Conservation (phyloP, 2,113 vertebrate species). For the Arenaria interpres region DNA sequence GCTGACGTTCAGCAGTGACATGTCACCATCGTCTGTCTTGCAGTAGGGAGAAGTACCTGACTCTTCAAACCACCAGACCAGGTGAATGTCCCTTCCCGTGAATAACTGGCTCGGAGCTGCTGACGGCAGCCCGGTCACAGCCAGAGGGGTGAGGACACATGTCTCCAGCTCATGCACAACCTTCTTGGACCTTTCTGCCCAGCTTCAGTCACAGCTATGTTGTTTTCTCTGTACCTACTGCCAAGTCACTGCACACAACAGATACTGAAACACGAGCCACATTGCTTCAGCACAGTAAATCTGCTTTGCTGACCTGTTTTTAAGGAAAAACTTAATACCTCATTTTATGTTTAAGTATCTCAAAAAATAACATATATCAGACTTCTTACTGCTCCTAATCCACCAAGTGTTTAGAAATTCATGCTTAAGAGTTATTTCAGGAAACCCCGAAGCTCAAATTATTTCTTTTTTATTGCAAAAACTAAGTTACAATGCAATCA, state of each 20-base stretch:
- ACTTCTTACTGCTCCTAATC: background rate
- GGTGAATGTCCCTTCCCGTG: background rate
- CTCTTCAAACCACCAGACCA: background rate
- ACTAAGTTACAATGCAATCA: background rate
- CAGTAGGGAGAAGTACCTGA: background rate
- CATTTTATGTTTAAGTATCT: background rate
- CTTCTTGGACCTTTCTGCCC: background rate
- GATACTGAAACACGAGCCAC: background rate
- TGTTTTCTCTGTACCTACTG: background rate
- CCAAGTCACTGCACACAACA: background rate
- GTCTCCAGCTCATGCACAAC: background rate
- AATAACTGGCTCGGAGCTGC: background rate
- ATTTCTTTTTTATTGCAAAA: background rate
- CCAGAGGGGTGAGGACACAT: rapidly evolving
- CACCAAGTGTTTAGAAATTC: background rate
- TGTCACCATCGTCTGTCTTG: background rate
- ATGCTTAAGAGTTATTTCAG: background rate
- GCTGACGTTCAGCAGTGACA: background rate
- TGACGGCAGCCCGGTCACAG: background rate
- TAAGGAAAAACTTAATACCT: background rate
- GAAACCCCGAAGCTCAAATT: background rate
- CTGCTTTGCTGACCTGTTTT: background rate
- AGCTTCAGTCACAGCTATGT: background rate
- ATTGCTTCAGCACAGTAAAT: background rate
- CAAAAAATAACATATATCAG: background rate